Percentiles rank a stretch among this genome's conserved stretches.
phyloP scores from a whole-genome alignment of 1,140 invertebrate species.

The Teleogryllus occipitalis region DNA sequence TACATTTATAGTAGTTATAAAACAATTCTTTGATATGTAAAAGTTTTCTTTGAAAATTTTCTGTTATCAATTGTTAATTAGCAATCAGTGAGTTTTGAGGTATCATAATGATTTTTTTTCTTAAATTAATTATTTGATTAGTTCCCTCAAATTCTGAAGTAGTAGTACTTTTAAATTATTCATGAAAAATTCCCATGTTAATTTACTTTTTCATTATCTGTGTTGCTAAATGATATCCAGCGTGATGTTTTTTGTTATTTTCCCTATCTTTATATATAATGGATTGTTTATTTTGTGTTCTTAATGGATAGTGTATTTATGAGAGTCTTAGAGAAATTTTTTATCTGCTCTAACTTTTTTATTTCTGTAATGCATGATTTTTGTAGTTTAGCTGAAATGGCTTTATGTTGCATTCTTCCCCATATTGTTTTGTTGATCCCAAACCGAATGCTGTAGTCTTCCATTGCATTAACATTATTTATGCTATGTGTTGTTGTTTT shows the following conservation, averaged over 20 bases:
- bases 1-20: not conserved
- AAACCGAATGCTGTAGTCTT: slow-evolving; percentile 14
- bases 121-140: no score
- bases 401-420: slow-evolving; percentile 22
- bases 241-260: no score
- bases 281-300: no score
- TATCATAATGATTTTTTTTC: slow-evolving; percentile 6
- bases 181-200: no score
- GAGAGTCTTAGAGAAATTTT: not conserved
- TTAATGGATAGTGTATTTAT: no score
- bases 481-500: slow-evolving; percentile 25
- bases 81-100: slow-evolving; percentile 6
- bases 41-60: not conserved
- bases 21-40: not conserved
- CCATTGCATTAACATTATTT: slow-evolving; percentile 14
- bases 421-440: slow-evolving; percentile 16
- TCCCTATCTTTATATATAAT: no score
- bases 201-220: no score
- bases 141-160: no score
- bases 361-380: not conserved
- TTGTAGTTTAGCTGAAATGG: slow-evolving; percentile 8
- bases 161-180: no score
- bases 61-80: not conserved
- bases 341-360: not conserved
- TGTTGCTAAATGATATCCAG: no score